Evolutionary conservation across 2,797 vertebrate genomes (phyloP).

Genomic region (Menidia menidia): DNA sequence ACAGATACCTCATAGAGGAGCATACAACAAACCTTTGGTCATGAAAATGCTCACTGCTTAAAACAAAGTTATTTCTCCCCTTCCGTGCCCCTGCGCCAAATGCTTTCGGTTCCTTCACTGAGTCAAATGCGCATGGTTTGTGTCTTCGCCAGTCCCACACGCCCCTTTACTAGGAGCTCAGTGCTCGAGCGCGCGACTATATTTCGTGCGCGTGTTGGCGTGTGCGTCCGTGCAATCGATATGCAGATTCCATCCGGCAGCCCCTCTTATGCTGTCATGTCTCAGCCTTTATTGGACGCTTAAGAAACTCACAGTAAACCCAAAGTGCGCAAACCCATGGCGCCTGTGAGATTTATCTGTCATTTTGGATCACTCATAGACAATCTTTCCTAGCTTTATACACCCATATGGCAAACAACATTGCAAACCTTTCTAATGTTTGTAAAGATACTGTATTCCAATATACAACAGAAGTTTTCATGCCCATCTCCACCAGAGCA

Average conservation of each 20-base stretch:
- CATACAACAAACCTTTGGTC: background rate
- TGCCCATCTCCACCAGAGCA: background rate
- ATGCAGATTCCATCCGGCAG: slow-evolving; percentile 62
- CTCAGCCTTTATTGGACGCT: slow-evolving; percentile 27
- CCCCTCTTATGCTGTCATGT: slow-evolving; percentile 12
- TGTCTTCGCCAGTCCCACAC: slow-evolving; percentile 67
- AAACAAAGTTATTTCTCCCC: slow-evolving; percentile 49
- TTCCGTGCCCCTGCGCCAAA: slow-evolving; percentile 44
- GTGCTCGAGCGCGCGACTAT: slow-evolving; percentile 37
- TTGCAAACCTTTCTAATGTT: background rate
- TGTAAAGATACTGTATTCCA: background rate
- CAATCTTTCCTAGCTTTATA: background rate
- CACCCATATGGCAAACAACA: background rate
- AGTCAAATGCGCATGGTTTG: slow-evolving; percentile 63
- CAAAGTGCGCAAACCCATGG: background rate
- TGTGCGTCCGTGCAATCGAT: slow-evolving; percentile 45
- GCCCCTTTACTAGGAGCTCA: slow-evolving; percentile 68
- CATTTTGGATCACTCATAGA: slow-evolving; percentile 5
- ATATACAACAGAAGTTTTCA: background rate
- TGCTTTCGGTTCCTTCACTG: slow-evolving; percentile 53
- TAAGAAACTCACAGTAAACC: slow-evolving; percentile 38
- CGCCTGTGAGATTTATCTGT: slow-evolving; percentile 9
- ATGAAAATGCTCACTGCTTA: slow-evolving; percentile 45
- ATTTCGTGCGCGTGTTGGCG: slow-evolving; percentile 12
- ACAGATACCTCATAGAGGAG: slow-evolving; percentile 13